Percentiles rank a stretch among this genome's conserved stretches.
Conservation (phyloP, 2,888 invertebrate species). For the Drosophila robusta region DNA sequence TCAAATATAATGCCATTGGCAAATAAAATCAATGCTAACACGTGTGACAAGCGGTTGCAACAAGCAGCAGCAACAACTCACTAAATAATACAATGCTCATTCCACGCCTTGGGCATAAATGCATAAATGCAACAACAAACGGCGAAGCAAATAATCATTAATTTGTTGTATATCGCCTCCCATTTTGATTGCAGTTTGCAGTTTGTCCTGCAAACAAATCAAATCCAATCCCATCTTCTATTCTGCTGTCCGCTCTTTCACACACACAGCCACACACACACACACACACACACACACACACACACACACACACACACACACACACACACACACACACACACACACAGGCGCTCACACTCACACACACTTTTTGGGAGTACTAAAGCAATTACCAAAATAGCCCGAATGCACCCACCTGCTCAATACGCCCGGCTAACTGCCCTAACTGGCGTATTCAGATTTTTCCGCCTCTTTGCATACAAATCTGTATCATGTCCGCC, state of each 20-base stretch:
- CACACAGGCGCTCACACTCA: too few relatives aligned
- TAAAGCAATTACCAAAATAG: slow-evolving; percentile 66
- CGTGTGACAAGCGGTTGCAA: slow-evolving; percentile 62
- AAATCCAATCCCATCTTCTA: slow-evolving; percentile 25
- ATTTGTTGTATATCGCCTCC: slow-evolving; percentile 43
- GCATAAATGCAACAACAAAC: slow-evolving; percentile 26
- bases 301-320: too few relatives aligned
- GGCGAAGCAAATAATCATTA: slow-evolving; percentile 71
- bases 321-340: too few relatives aligned
- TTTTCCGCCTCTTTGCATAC: slow-evolving; percentile 56
- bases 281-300: too few relatives aligned
- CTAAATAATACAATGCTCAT: slow-evolving; percentile 13
- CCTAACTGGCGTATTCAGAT: slow-evolving; percentile 43
- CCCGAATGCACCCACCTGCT: slow-evolving; percentile 27
- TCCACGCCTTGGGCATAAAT: not conserved
- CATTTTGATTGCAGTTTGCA: slow-evolving; percentile 71
- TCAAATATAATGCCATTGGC: slow-evolving; percentile 66
- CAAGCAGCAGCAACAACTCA: slow-evolving; percentile 11
- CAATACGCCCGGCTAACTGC: slow-evolving; percentile 10
- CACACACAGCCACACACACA: too few relatives aligned
- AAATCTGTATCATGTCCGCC: slow-evolving; percentile 52
- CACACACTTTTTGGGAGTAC: slow-evolving; percentile 14
- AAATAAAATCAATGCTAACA: slow-evolving; percentile 70
- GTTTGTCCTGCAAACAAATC: slow-evolving; percentile 60
- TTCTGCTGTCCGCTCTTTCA: not conserved